phyloP scores from a whole-genome alignment of 2,113 vertebrate genomes.

The Halichoeres trimaculatus region DNA sequence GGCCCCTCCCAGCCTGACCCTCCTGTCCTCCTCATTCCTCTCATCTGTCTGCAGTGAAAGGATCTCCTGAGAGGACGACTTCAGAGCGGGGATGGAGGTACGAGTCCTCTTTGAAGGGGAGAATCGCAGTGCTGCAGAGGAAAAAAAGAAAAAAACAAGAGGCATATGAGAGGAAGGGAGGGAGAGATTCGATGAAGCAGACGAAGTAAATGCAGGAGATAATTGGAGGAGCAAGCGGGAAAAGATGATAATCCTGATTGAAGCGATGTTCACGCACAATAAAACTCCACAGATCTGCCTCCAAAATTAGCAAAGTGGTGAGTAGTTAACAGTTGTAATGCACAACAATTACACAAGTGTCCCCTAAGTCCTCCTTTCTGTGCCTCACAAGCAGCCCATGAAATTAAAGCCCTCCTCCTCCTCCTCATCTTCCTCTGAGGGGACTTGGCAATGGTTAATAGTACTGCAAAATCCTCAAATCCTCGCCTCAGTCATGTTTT shows the following conservation, averaged over 20 bases:
- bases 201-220: constrained; percentile 23
- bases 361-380: constrained; percentile 4
- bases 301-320: constrained; percentile 44
- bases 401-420: constrained; percentile 54
- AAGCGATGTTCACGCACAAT: constrained; percentile 29
- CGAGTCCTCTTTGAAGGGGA: constrained; percentile 94
- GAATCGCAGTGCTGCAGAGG: constrained; percentile 87
- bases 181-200: neutral
- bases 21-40: constrained; percentile 85
- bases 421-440: constrained; percentile 33
- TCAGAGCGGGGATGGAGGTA: constrained; percentile 92
- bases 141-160: constrained; percentile 38
- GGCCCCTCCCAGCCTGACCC: constrained; percentile 86
- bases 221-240: constrained; percentile 10
- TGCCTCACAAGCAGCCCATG: constrained; percentile 41
- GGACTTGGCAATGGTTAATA: constrained; percentile 39
- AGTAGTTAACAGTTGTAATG: constrained; percentile 45
- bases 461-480: constrained; percentile 45
- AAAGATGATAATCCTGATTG: constrained; percentile 10
- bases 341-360: constrained; percentile 41
- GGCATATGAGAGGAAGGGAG: neutral
- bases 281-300: constrained; percentile 17
- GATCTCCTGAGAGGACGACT: constrained; percentile 94
- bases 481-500: constrained; percentile 28
- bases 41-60: constrained; percentile 87